Conservation (phyloP, 2,888 invertebrate genomes). For the Pyrgus malvae region DNA sequence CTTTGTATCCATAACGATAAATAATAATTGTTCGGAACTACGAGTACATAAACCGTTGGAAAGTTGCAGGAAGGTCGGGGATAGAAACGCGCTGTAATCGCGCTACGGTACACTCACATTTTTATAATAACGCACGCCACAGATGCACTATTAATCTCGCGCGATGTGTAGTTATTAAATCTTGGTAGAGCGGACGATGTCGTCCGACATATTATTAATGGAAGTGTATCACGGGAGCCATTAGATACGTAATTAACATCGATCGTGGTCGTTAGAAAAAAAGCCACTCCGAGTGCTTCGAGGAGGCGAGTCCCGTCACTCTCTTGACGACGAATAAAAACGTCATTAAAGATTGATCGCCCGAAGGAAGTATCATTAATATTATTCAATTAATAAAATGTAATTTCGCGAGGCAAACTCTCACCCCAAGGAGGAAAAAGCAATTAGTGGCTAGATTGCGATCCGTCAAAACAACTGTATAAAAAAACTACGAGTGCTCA, state of each 20-base stretch:
- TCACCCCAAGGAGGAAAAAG: conserved; percentile 79
- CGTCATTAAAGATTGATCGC: conserved; percentile 80
- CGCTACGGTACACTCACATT: conserved; percentile 47
- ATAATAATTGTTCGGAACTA: conserved; percentile 1
- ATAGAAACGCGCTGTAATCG: conserved; percentile 39
- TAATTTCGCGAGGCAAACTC: conserved; percentile 74
- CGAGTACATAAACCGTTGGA: conserved; percentile 24
- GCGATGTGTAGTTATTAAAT: conserved; percentile 74
- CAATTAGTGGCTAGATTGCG: conserved; percentile 82
- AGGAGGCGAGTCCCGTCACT: conserved; percentile 62
- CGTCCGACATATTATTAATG: conserved; percentile 75
- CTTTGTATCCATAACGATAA: too few relatives aligned
- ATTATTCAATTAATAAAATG: conserved; percentile 82
- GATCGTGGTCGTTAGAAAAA: conserved; percentile 63
- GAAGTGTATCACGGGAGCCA: conserved; percentile 81
- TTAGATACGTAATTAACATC: conserved; percentile 79
- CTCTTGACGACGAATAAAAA: conserved; percentile 71
- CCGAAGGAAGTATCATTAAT: conserved; percentile 78
- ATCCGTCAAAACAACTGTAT: conserved; percentile 81
- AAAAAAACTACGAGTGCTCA: conserved; percentile 76
- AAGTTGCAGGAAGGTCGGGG: conserved; percentile 29
- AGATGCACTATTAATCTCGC: conserved; percentile 76
- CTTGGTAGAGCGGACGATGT: conserved; percentile 68
- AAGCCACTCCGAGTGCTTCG: conserved; percentile 51
- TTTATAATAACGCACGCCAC: conserved; percentile 67